phyloP scores from a whole-genome alignment of 2,797 vertebrate species.

The Spea hammondii region DNA sequence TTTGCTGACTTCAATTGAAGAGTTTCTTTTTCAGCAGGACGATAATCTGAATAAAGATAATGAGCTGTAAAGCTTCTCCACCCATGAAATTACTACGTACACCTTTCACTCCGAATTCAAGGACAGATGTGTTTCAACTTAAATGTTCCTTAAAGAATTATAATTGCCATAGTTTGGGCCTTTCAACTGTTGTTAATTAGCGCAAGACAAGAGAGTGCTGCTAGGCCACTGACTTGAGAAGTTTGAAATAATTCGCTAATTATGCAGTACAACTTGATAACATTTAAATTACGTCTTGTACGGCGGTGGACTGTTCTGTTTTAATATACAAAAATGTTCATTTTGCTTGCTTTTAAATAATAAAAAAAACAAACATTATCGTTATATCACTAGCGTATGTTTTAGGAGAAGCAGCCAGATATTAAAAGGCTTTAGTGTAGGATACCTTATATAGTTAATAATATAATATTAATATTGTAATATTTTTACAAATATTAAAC shows the following conservation, averaged over 20 bases:
- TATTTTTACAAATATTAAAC: no score
- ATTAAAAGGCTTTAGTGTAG: no score
- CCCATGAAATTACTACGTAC: conserved; percentile 57
- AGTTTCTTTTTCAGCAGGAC: conserved; percentile 53
- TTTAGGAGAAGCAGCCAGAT: no score
- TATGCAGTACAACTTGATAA: conserved; percentile 14
- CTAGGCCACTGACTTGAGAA: conserved; percentile 21
- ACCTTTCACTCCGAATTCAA: conserved; percentile 57
- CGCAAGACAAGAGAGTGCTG: conserved; percentile 23
- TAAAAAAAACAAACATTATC: no score
- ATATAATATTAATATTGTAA: no score
- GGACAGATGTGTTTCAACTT: conserved; percentile 52
- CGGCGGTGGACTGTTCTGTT: neutral
- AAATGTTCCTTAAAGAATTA: conserved; percentile 48
- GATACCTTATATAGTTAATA: no score
- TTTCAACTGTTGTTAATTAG: conserved; percentile 37
- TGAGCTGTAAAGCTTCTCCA: conserved; percentile 57
- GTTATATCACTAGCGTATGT: no score
- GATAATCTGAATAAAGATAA: conserved; percentile 57
- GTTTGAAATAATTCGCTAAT: conserved; percentile 28
- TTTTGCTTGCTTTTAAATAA: neutral
- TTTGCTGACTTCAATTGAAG: conserved; percentile 61
- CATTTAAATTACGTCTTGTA: neutral
- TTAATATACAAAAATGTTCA: neutral
- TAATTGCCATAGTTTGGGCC: conserved; percentile 24